phyloP scores from a whole-genome alignment of 1,140 invertebrate genomes.

The fruit fly (Drosophila melanogaster) region DNA sequence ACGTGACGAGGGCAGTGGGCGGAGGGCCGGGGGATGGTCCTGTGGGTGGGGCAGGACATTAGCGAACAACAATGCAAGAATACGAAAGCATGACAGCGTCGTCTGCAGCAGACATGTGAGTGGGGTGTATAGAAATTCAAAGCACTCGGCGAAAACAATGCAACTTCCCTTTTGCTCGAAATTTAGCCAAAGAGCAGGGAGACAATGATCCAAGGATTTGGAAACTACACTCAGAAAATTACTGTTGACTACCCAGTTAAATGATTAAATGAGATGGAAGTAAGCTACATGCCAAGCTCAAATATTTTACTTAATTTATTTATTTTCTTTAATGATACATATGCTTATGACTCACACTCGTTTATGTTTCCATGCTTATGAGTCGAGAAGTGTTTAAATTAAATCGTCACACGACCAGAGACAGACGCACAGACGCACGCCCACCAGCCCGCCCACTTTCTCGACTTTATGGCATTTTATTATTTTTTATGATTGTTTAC shows the following conservation, averaged over 20 bases:
- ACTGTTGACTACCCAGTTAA: too few species aligned
- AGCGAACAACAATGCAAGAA: constrained; percentile 56
- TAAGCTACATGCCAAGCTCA: too few species aligned
- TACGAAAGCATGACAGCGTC: constrained; percentile 47
- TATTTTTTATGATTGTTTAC: constrained; percentile 83
- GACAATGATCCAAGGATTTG: constrained; percentile 32
- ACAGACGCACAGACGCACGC: not conserved
- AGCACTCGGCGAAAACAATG: constrained; percentile 54
- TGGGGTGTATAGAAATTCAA: constrained; percentile 4
- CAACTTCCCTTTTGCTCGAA: constrained; percentile 42
- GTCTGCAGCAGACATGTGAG: constrained; percentile 36
- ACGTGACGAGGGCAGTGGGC: not conserved
- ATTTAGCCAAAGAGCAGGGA: constrained; percentile 23
- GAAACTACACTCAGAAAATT: too few species aligned
- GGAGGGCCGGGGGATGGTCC: not conserved
- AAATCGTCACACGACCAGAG: constrained; percentile 35
- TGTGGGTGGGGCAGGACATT: constrained; percentile 43
- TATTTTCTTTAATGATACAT: not conserved
- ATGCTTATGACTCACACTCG: too few species aligned
- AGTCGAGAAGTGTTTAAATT: constrained; percentile 31
- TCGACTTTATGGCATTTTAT: constrained; percentile 78
- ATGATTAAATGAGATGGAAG: too few species aligned
- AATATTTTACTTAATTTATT: too few species aligned
- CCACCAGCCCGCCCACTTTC: constrained; percentile 29
- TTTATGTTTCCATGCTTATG: not conserved